A percentile compares a stretch with the other conserved stretches of the same genome.
Conservation (phyloP, 2,888 invertebrate species). For the Pyrocoelia pectoralis region DNA sequence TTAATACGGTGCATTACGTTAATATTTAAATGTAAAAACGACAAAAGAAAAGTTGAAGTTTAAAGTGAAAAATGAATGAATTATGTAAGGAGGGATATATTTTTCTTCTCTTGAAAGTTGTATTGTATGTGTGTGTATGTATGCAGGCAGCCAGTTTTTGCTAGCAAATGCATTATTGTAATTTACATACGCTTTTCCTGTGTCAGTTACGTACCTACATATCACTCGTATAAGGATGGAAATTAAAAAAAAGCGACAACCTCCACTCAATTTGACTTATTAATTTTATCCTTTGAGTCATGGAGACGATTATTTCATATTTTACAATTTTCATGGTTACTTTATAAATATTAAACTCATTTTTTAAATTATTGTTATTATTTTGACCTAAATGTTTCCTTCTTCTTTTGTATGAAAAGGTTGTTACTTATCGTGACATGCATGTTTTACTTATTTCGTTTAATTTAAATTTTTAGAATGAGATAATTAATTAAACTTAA, state of each 20-base stretch:
- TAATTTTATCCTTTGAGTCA: slow-evolving; percentile 38
- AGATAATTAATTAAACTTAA: not conserved
- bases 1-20: not conserved
- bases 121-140: slow-evolving; percentile 1
- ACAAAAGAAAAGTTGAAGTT: slow-evolving; percentile 16
- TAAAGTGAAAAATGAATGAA: slow-evolving; percentile 22
- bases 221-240: slow-evolving; percentile 26
- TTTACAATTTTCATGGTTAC: slow-evolving; percentile 40
- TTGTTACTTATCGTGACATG: not conserved
- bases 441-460: not conserved
- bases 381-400: slow-evolving; percentile 24
- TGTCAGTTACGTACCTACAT: slow-evolving; percentile 30
- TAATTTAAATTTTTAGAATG: not conserved
- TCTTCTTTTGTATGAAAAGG: not conserved
- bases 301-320: slow-evolving; percentile 34
- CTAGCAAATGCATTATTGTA: slow-evolving; percentile 29
- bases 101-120: slow-evolving; percentile 20
- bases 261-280: slow-evolving; percentile 39
- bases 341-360: slow-evolving; percentile 26
- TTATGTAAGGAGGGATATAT: slow-evolving; percentile 31
- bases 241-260: slow-evolving; percentile 34
- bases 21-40: slow-evolving; percentile 12
- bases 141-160: slow-evolving; percentile 16
- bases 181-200: slow-evolving; percentile 33
- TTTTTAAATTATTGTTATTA: slow-evolving; percentile 26